These are phyloP conservation scores for Drosophila pruinosa DNA, from an alignment of 1,140 invertebrate species.

Conservation along the genomic window DNA sequence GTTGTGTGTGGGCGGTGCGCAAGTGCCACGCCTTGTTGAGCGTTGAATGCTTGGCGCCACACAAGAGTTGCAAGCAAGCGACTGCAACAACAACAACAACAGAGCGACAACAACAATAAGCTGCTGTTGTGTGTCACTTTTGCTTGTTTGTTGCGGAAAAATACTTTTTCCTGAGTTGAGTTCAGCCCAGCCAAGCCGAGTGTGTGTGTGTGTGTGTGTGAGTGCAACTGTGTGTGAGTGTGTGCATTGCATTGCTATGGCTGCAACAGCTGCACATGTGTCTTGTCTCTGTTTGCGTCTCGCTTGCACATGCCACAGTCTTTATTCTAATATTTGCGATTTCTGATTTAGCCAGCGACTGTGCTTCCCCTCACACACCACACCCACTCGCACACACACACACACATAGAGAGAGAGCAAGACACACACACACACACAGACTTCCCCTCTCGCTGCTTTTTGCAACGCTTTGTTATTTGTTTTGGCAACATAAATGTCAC, in stretches of 20 bases:
- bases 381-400: neutral
- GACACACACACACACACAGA: neutral
- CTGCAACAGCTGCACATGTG: conserved; percentile 43
- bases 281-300: conserved; percentile 43
- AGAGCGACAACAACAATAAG: conserved; percentile 40
- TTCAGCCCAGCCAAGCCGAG: conserved; percentile 14
- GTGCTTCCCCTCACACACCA: neutral
- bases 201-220: conserved; percentile 7
- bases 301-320: conserved; percentile 28
- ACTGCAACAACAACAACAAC: conserved; percentile 28
- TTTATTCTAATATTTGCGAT: conserved; percentile 74
- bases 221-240: conserved; percentile 10
- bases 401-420: neutral
- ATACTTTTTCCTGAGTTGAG: conserved; percentile 53
- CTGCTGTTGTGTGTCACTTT: conserved; percentile 72
- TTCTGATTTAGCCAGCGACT: conserved; percentile 53
- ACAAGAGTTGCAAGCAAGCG: conserved; percentile 32
- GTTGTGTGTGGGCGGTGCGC: conserved; percentile 39
- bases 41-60: conserved; percentile 37
- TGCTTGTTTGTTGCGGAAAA: conserved; percentile 70
- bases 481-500: conserved; percentile 80
- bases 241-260: conserved; percentile 16
- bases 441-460: conserved; percentile 1
- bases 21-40: conserved; percentile 37
- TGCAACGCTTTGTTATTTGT: conserved; percentile 59